Base-by-base conservation (phyloP, 1,140 invertebrate species). In the Lucilia cuprina region DNA sequence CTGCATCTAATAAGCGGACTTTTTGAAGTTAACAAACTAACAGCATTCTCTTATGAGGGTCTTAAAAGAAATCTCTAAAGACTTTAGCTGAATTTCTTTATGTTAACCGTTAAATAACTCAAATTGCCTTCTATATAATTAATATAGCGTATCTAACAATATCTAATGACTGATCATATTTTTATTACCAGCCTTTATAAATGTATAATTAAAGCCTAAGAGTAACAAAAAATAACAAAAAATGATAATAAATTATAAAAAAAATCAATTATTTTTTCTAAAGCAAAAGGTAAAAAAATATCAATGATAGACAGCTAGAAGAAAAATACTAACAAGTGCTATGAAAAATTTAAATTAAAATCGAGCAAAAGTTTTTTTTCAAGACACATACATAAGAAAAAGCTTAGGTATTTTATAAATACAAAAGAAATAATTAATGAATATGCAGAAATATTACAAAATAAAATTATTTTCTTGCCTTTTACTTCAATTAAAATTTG, bases 271-370 rank as follows among this genome's bases (percentile, higher is more conserved):
- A 70, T 70, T 70, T 70, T 60, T 60, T 60, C 5, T 60, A 17
- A 60, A 60, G 13, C 50, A 60, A 60, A 60, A 12, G 17, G 1
- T 12, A 14, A 60, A 19, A 70, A 70, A 70, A 19, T 70, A 70
- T 70, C 65, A 70, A 70, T 70, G 65, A 70, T 70, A 70, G 65
- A 70, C 65, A 70, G 65, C 65, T 9, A 70, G 65, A 70, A 70
- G 65, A 70, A 70, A 70, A 70, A 70, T 25, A 21, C 7, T 70
- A 70, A 70, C 65, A 70, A 70, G 65, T 70, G 65, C 21, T 70
- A 70, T 70, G 65, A 70, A 70, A 70, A 70, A 21, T 70, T 10
- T 70, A 70, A 9, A 30, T n/a, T 60, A 14, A 60, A 60, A 0
- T 60, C 14, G n/a, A 2, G 12, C 55, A 60, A 60, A 60, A 60